These are phyloP conservation scores for Phymastichus coffea DNA, from an alignment of 1,140 invertebrate species.

Conservation along the genomic window DNA sequence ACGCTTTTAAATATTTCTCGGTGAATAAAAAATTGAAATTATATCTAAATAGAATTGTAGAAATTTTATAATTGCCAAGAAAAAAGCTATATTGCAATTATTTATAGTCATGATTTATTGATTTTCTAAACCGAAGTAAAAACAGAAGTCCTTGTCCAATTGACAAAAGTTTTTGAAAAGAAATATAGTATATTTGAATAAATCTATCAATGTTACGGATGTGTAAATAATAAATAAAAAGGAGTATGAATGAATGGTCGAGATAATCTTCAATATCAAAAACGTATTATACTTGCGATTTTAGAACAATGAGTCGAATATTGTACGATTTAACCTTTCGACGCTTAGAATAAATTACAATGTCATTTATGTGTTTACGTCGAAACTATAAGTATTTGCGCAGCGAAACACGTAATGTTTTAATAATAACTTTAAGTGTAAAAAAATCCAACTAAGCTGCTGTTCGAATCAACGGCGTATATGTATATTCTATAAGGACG, in stretches of 20 bases:
- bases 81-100: slow-evolving; percentile 7
- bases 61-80: neutral
- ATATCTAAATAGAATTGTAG: too few species aligned
- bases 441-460: neutral
- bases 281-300: slow-evolving; percentile 14
- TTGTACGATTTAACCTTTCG: slow-evolving; percentile 21
- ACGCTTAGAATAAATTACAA: neutral
- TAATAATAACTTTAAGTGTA: neutral
- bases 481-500: neutral
- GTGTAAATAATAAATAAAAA: slow-evolving; percentile 1
- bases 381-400: neutral
- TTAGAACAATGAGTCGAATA: slow-evolving; percentile 14
- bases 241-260: slow-evolving; percentile 3
- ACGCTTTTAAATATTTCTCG: too few species aligned
- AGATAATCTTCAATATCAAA: slow-evolving; percentile 8
- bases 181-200: slow-evolving; percentile 21
- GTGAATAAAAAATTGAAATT: neutral
- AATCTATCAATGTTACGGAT: slow-evolving; percentile 26
- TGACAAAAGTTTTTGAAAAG: slow-evolving; percentile 18
- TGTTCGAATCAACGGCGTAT: neutral
- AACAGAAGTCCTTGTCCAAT: slow-evolving; percentile 3
- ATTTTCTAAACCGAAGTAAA: slow-evolving; percentile 6
- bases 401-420: neutral
- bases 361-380: slow-evolving; percentile 11
- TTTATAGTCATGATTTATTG: neutral